These are phyloP conservation scores for Mirounga angustirostris DNA, from an alignment of 2,113 vertebrate species.

Conservation along the genomic window DNA sequence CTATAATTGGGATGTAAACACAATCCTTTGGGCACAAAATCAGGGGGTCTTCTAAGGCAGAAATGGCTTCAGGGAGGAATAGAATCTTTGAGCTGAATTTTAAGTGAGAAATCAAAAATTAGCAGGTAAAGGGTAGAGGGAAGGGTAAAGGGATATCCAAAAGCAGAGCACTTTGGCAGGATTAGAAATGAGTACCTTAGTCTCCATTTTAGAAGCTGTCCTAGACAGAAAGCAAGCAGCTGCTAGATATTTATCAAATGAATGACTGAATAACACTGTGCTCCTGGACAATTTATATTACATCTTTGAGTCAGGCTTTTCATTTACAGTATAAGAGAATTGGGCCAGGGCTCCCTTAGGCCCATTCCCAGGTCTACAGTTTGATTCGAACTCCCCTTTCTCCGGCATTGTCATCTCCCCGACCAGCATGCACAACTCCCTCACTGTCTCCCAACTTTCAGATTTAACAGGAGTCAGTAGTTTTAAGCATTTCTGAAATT, in stretches of 20 bases:
- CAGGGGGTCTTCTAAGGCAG: neutral
- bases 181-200: neutral
- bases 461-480: neutral
- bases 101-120: neutral
- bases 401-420: neutral
- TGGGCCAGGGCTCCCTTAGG: neutral
- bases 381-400: neutral
- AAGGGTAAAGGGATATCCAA: neutral
- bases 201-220: neutral
- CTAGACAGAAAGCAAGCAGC: neutral
- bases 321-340: neutral
- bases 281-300: neutral
- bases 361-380: neutral
- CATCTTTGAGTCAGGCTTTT: conserved; percentile 17
- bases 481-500: neutral
- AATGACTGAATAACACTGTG: neutral
- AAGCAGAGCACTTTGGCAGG: neutral
- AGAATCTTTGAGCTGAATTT: neutral
- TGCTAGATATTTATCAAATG: neutral
- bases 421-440: neutral
- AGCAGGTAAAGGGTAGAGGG: neutral
- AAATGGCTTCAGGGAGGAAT: neutral
- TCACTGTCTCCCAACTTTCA: neutral
- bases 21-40: neutral
- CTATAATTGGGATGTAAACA: neutral